These are phyloP conservation scores for Myotis pilosus DNA, from an alignment of 2,797 vertebrate species.

Conservation along the genomic window DNA sequence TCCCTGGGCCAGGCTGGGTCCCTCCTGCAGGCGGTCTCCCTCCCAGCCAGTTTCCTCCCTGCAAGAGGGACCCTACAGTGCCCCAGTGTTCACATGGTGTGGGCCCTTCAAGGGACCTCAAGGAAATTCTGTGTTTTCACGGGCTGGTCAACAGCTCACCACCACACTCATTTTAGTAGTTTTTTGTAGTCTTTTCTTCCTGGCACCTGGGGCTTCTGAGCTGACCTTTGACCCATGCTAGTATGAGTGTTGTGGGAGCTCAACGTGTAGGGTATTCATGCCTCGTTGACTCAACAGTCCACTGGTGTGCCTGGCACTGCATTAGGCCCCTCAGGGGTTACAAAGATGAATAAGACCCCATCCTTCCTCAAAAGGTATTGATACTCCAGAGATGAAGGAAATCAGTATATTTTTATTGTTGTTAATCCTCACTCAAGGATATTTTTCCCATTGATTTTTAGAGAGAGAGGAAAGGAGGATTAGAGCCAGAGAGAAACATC, in stretches of 20 bases:
- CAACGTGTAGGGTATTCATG: too few relatives aligned
- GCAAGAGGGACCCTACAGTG: neutral
- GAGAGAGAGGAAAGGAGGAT: neutral
- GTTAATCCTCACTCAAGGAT: neutral
- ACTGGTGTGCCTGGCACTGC: neutral
- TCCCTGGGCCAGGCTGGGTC: neutral
- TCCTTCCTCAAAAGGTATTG: neutral
- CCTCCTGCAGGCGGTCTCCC: accelerated
- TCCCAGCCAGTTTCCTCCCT: neutral
- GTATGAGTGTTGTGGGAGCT: neutral
- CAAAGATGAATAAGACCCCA: neutral
- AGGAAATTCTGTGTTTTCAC: neutral
- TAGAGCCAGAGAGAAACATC: neutral
- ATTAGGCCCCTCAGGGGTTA: neutral
- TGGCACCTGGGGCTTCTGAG: neutral
- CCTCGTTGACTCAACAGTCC: neutral
- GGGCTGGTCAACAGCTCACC: neutral
- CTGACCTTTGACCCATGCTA: neutral
- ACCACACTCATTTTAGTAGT: neutral
- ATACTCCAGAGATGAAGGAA: neutral
- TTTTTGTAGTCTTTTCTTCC: neutral
- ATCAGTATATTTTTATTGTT: neutral
- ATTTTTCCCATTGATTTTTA: neutral
- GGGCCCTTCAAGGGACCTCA: neutral
- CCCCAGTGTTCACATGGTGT: neutral